phyloP scores from a whole-genome alignment of 1,140 invertebrate genomes.

The Pseudomyrmex concolor region DNA sequence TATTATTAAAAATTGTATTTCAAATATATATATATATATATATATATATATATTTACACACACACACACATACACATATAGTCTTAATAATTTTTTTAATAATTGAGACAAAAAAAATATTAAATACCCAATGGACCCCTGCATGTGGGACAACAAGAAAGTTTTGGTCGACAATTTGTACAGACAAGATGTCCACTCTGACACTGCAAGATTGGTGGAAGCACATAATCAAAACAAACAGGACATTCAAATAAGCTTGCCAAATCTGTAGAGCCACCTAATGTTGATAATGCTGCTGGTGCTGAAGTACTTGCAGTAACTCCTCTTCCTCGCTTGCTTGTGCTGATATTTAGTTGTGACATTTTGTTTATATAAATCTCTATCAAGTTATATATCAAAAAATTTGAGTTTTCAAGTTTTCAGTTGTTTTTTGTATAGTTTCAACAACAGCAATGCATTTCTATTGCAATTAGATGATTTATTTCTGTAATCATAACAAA shows the following conservation, averaged over 20 bases:
- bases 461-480: constrained; percentile 45
- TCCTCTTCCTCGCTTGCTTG: constrained; percentile 82
- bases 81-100: neutral
- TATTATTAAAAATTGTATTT: neutral
- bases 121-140: constrained; percentile 93
- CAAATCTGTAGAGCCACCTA: constrained; percentile 91
- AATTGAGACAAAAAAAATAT: neutral
- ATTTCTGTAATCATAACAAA: constrained; percentile 54
- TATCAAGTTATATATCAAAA: constrained; percentile 54
- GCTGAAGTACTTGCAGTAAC: constrained; percentile 81
- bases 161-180: constrained; percentile 97
- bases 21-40: neutral
- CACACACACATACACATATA: too few species aligned
- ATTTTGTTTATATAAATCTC: constrained; percentile 67
- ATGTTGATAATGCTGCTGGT: constrained; percentile 79
- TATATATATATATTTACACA: too few species aligned
- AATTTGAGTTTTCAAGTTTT: constrained; percentile 19
- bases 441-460: constrained; percentile 43
- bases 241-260: constrained; percentile 99
- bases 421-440: neutral
- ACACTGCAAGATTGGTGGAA: constrained; percentile 97
- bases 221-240: constrained; percentile 99
- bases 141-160: constrained; percentile 98
- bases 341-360: constrained; percentile 83
- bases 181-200: constrained; percentile 96